Conservation (phyloP, 2,797 vertebrate species). For the Peromyscus eremicus region DNA sequence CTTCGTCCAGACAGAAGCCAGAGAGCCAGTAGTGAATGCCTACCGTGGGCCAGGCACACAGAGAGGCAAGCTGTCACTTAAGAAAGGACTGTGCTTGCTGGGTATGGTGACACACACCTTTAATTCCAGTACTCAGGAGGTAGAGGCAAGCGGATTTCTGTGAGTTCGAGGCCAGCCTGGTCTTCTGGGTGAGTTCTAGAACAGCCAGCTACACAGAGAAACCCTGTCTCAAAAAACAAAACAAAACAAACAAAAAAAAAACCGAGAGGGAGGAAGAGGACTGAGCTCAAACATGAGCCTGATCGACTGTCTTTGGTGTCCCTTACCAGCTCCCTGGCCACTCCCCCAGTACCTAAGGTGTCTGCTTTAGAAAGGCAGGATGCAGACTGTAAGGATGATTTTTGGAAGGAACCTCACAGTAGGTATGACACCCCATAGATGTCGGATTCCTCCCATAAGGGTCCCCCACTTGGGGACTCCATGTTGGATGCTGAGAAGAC, state of each 20-base stretch:
- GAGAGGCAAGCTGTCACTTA: neutral
- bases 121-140: neutral
- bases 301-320: neutral
- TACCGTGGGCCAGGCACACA: neutral
- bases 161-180: neutral
- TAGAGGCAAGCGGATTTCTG: neutral
- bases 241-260: too few relatives aligned
- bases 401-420: neutral
- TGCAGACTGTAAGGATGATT: neutral
- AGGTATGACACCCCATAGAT: neutral
- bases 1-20: neutral
- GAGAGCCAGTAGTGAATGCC: neutral
- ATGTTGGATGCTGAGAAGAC: neutral
- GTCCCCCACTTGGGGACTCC: neutral
- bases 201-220: neutral
- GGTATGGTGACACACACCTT: rapidly evolving
- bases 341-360: neutral
- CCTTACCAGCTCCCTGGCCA: neutral
- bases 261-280: too few relatives aligned
- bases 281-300: neutral
- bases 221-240: neutral
- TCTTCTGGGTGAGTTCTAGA: neutral
- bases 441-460: neutral
- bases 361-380: neutral
- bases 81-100: neutral